Percentiles rank a stretch among this genome's conserved stretches.
These are phyloP conservation scores for Corythornis cristatus DNA, from an alignment of 2,113 vertebrate genomes.

Conservation along the genomic window DNA sequence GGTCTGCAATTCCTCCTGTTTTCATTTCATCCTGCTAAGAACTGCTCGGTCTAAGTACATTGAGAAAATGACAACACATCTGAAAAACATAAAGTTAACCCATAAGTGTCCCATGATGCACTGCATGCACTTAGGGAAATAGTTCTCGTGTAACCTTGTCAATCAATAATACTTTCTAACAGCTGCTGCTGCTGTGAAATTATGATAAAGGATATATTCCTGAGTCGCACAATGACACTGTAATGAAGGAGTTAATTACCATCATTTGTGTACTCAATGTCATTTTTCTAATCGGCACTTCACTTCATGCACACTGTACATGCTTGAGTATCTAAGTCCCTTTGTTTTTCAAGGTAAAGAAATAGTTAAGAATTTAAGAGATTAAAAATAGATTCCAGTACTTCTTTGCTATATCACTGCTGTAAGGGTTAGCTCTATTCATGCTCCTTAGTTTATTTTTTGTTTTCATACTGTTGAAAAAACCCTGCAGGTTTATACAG, in stretches of 20 bases:
- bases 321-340: background rate
- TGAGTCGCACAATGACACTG: background rate
- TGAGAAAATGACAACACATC: conserved; percentile 55
- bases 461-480: background rate
- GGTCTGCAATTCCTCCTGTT: conserved; percentile 37
- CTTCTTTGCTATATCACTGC: background rate
- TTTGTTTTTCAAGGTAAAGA: background rate
- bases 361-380: conserved; percentile 32
- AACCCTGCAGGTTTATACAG: conserved; percentile 56
- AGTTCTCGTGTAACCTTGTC: background rate
- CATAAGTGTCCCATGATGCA: background rate
- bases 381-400: conserved; percentile 24
- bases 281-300: background rate
- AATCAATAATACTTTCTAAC: background rate
- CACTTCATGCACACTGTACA: background rate
- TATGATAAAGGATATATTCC: background rate
- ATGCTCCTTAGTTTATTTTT: conserved; percentile 12
- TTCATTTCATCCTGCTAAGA: conserved; percentile 62
- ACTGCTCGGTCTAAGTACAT: conserved; percentile 43
- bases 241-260: background rate
- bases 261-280: background rate
- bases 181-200: background rate
- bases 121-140: background rate
- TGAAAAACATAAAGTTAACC: conserved; percentile 62
- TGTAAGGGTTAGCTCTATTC: background rate